Evolutionary conservation across 1,140 invertebrate genomes (phyloP), one percentile per base, ranked within the genome.

Genomic region (Heliconius congener): DNA sequence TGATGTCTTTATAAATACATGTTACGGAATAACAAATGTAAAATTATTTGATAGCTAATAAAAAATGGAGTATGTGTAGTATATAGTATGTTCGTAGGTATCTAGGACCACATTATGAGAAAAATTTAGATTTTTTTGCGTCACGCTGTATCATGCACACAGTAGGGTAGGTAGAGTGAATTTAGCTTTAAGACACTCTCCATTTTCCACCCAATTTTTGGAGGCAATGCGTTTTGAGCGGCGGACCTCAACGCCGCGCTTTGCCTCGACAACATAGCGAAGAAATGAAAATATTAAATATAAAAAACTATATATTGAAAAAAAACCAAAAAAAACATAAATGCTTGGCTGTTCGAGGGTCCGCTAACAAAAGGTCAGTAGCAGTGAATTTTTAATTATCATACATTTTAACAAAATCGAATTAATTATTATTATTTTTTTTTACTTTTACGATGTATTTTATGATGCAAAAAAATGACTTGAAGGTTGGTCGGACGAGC

Each of bases 1-100:
- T 80, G 52, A 80, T 80, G 78, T 76, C 66, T 80, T 80, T 80
- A 76, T 80, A 80, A 80, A 30, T 80, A 50, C 39, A 39, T 42
- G 70, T 50, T 80, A 46, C 37, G 39, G 42, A 37, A 70, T 66
- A n/a, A 39, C 27, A 46, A 50, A 57, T n/a, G 34, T 13, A 6
- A 77, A 73, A 27, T 30, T 30, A 74, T 72, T 66, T 66, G 60
- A 66, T 66, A 30, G 60, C 27, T 23, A 30, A 66, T 66, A 66
- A 66, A 66, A 66, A 66, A 66, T 66, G 11, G 55, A 66, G 60
- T 30, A 13, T 66, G 11, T 13, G 4, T 16, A 3, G 42, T 16
- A 46, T 16, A 16, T 16, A 9, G 55, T 57, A 2, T 23, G 55
- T 23, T 60, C 9, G 55, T 66, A 66, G 3, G 23, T 66, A 6